Percentiles rank a stretch among this genome's conserved stretches.
Conservation (phyloP, 2,113 vertebrate genomes). For the Pongo pygmaeus region DNA sequence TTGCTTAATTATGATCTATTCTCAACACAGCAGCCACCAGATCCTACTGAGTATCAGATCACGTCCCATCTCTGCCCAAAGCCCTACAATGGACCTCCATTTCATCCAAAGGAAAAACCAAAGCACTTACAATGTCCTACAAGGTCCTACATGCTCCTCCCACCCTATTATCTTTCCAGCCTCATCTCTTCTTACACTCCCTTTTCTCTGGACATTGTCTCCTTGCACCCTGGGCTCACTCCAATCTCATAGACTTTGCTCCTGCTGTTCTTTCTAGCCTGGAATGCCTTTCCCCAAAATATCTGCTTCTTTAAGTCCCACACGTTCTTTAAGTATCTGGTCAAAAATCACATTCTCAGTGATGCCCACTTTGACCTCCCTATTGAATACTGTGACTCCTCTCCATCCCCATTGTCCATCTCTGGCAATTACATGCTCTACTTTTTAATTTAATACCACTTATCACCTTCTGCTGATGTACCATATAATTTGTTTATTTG, state of each 20-base stretch:
- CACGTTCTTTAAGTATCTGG: not conserved
- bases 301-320: not conserved
- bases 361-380: not conserved
- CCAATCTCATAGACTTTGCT: not conserved
- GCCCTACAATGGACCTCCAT: not conserved
- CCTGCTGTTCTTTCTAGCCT: not conserved
- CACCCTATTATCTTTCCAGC: not conserved
- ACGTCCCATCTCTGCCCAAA: not conserved
- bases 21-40: not conserved
- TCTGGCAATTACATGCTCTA: not conserved
- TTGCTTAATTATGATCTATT: not conserved
- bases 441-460: not conserved
- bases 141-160: not conserved
- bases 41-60: not conserved
- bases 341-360: not conserved
- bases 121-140: too few relatives aligned
- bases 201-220: not conserved
- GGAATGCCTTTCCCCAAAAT: not conserved
- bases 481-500: not conserved
- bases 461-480: not conserved
- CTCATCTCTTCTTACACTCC: not conserved
- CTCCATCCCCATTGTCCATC: not conserved
- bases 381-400: not conserved
- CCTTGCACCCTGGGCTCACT: not conserved
- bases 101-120: not conserved